A percentile compares a stretch with the other conserved stretches of the same genome.
These are phyloP conservation scores for Lasiommata megera DNA, from an alignment of 2,888 invertebrate species.

Conservation along the genomic window DNA sequence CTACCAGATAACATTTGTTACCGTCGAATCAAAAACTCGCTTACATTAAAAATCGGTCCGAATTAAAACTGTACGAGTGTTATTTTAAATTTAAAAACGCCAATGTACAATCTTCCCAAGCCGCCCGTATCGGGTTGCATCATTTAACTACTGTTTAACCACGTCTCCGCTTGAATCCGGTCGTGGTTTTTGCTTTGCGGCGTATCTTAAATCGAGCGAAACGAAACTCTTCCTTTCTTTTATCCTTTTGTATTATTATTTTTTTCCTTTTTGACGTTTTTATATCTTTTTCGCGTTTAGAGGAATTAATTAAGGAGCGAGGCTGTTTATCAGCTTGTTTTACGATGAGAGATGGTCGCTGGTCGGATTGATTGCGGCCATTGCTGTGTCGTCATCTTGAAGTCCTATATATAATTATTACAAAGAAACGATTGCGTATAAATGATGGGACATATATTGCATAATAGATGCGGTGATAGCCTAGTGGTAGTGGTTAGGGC, in stretches of 20 bases:
- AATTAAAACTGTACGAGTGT: constrained; percentile 21
- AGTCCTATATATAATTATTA: neutral
- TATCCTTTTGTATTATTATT: constrained; percentile 40
- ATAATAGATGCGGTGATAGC: no score
- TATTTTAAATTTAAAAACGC: constrained; percentile 26
- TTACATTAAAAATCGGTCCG: neutral
- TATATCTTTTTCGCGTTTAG: constrained; percentile 42
- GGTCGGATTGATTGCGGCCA: constrained; percentile 13
- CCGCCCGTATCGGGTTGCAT: constrained; percentile 64
- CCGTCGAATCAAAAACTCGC: neutral
- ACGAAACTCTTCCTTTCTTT: constrained; percentile 34
- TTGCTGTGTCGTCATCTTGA: constrained; percentile 1
- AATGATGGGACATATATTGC: no score
- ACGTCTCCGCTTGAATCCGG: constrained; percentile 45
- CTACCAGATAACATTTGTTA: neutral
- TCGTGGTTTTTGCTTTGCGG: constrained; percentile 33
- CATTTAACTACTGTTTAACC: constrained; percentile 66
- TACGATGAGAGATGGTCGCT: constrained; percentile 26
- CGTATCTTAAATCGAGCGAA: constrained; percentile 40
- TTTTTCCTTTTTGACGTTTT: neutral
- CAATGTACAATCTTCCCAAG: constrained; percentile 57
- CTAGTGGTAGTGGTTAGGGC: no score
- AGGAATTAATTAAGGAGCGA: constrained; percentile 56
- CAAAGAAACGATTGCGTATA: neutral
- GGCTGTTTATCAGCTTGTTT: constrained; percentile 30